phyloP scores from a whole-genome alignment of 2,888 invertebrate species.

The Crioceris asparagi region DNA sequence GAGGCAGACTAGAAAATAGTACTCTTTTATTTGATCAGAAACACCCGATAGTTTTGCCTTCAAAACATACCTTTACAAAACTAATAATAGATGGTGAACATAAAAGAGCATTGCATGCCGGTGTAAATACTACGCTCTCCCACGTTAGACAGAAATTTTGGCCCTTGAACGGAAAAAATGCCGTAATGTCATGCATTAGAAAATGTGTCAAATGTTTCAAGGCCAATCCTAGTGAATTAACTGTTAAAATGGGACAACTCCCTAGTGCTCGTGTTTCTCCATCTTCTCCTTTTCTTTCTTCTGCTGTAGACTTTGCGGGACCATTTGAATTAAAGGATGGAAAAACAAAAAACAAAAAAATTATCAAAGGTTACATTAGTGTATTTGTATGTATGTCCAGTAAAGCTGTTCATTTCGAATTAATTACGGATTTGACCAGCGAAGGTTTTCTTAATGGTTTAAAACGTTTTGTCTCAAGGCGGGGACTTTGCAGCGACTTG shows the following conservation, averaged over 20 bases:
- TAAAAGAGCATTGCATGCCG: not conserved
- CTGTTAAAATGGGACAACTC: not conserved
- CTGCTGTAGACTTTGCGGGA: not conserved
- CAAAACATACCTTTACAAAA: not conserved
- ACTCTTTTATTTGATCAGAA: not conserved
- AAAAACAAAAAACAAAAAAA: not conserved
- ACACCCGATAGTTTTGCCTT: not conserved
- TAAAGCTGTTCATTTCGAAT: not conserved
- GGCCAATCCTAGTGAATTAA: too few species aligned
- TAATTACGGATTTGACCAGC: conserved; percentile 10
- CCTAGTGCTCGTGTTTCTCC: not conserved
- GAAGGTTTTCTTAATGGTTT: not conserved
- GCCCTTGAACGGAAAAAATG: not conserved
- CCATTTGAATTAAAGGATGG: too few species aligned
- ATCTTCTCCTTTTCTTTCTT: too few species aligned
- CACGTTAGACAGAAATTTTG: conserved; percentile 1
- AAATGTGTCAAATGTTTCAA: too few species aligned
- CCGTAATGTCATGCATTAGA: too few species aligned
- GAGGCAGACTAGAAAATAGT: not conserved
- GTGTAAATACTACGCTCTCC: not conserved
- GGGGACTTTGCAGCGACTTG: not conserved
- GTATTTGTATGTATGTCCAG: not conserved
- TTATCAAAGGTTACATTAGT: not conserved
- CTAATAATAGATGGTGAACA: not conserved
- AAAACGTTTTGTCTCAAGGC: not conserved